phyloP scores from a whole-genome alignment of 2,113 vertebrate species.

The Anoura caudifer region DNA sequence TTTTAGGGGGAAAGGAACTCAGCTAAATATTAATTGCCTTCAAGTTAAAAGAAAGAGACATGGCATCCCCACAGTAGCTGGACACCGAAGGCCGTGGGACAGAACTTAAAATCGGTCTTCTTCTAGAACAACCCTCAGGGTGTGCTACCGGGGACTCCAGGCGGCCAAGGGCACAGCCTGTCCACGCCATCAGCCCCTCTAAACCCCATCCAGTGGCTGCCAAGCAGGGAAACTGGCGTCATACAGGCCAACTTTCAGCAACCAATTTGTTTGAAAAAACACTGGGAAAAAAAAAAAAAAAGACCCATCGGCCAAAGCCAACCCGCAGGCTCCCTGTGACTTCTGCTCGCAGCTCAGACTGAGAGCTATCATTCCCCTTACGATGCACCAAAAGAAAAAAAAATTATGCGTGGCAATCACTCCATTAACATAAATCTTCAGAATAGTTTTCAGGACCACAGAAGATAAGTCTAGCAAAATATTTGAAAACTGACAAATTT shows the following conservation, averaged over 20 bases:
- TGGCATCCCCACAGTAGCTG: background rate
- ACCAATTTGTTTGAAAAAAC: background rate
- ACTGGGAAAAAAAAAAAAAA: background rate
- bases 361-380: background rate
- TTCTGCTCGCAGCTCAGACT: background rate
- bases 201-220: background rate
- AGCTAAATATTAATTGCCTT: background rate
- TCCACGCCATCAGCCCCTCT: background rate
- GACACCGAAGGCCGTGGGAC: background rate
- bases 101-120: background rate
- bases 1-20: background rate
- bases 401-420: background rate
- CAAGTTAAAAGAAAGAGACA: background rate
- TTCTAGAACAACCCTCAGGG: rapidly evolving
- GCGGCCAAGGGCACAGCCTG: background rate
- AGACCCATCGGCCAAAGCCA: background rate
- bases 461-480: background rate
- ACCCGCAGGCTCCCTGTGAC: background rate
- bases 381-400: too few relatives aligned
- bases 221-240: background rate
- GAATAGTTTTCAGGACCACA: background rate
- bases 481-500: background rate
- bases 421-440: background rate
- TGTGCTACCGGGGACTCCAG: background rate
- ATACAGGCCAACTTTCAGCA: background rate